Base-by-base conservation (phyloP, 2,113 vertebrate genomes). In the Eulacestoma nigropectus region DNA sequence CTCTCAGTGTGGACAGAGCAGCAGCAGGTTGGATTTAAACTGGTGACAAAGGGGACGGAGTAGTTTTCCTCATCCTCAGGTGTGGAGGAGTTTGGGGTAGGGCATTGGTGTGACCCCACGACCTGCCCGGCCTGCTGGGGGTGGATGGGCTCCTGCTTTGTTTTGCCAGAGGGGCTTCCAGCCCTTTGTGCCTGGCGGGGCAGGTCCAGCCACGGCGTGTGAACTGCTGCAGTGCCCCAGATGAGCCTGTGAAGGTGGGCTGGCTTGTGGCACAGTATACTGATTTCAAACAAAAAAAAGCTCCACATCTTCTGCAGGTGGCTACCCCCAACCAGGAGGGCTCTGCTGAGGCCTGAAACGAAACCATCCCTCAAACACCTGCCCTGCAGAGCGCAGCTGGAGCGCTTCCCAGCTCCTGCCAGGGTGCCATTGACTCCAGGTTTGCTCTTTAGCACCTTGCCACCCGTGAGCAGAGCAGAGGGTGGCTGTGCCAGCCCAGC, bases 391-490 rank as follows among this genome's bases (percentile, higher is more conserved):
- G 1, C 1, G 0, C 65, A 76, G 85, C 90, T 56, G 64, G 90
- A 57, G 63, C 14, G 0, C 52, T n/a, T 6, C 59, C 75, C 67
- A 78, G 62, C 68, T 82, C 74, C 92, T 75, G 41, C 26, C 42
- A 26, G 70, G 50, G 11, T 46, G 39, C 83, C 19, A 0, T 0
- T 9, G 64, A 5, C 72, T 80, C 44, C 62, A 7, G 21, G 21
- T 33, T 52, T 59, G 35, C 73, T 87, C 76, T 89, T 74, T 10
- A 80, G 50, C 59, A 77, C 68, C 75, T 67, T 53, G 50, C 64
- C 52, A 42, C 30, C 72, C 0, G 0, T 0, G 1, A 69, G 73
- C 52, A 60, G 65, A 44, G 57, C 56, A 12, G 5, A 55, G 49
- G 3, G 15, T 11, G n/a, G 22, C 72, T 35, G 63, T 67, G 56